Evolutionary conservation across 2,113 vertebrate genomes (phyloP), one percentile per base, ranked within the genome.

Genomic region (Tamias sibiricus): DNA sequence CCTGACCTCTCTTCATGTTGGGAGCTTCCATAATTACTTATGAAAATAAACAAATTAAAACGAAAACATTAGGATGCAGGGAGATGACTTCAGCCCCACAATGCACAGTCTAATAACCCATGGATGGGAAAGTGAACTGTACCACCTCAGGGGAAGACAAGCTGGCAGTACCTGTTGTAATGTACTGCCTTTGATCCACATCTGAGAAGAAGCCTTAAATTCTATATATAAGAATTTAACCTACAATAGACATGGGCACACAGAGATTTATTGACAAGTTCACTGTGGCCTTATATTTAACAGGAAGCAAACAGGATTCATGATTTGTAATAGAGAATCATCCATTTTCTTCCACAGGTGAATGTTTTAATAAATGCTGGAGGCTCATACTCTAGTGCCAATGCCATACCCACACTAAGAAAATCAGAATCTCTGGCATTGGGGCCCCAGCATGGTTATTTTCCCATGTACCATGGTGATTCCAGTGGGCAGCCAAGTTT

Each of bases 11-110:
- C 32, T 92, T 86, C 72, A 64, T 7, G 1, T 35, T 81, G 28
- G 57, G 52, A 96, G 84, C 47, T 83, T 83, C 40, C 30, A 76
- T 75, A 84, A 83, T 30, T 54, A 93, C 47, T 88, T 47, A 88
- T 30, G 80, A 71, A 90, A 91, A 72, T 1, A 44, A 82, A 76
- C 49, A 47, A 83, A 75, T 2, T 75, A n/a, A 37, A 92, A 59
- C 2, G 12, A 42, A 8, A 16, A 44, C 12, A 42, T 26, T 52
- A 66, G 13, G 16, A 24, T 19, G 6, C 42, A 88, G 20, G 76
- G 35, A 76, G 69, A 57, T 12, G 32, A 44, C 7, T 12, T 82
- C 12, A n/a, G n/a, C 8, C 22, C 32, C 47, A 40, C 47, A 83
- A 28, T 59, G 37, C 66, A 44, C 68, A 52, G 75, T 42, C 64